These are phyloP conservation scores for Otus scops DNA, from an alignment of 2,797 vertebrate species.

Conservation along the genomic window DNA sequence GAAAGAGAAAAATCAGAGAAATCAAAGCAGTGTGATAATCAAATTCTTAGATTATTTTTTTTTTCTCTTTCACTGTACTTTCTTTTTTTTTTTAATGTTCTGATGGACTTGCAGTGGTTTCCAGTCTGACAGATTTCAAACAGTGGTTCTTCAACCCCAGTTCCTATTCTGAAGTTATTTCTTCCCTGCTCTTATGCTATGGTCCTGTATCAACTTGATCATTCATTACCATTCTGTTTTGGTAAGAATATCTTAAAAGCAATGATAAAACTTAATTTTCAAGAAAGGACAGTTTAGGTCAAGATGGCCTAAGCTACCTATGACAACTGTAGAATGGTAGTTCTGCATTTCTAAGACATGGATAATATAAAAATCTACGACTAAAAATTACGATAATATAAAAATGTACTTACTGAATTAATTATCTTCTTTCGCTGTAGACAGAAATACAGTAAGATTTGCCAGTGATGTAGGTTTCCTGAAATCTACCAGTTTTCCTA, in stretches of 20 bases:
- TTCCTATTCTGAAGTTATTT: background rate
- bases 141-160: background rate
- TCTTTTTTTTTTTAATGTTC: background rate
- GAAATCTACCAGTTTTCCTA: background rate
- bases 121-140: background rate
- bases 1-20: background rate
- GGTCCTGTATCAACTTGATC: fast-evolving
- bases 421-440: background rate
- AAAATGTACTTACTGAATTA: background rate
- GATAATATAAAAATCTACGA: background rate
- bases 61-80: background rate
- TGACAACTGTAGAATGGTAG: background rate
- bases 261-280: background rate
- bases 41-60: background rate
- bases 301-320: background rate
- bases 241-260: background rate
- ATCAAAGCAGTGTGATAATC: background rate
- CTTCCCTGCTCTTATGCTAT: background rate
- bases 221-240: background rate
- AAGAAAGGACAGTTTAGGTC: background rate
- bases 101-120: background rate
- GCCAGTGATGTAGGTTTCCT: background rate
- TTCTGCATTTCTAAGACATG: background rate
- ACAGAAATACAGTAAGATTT: background rate
- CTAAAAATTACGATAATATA: background rate